Conservation (phyloP, 2,888 invertebrate genomes). For the Busseola fusca region DNA sequence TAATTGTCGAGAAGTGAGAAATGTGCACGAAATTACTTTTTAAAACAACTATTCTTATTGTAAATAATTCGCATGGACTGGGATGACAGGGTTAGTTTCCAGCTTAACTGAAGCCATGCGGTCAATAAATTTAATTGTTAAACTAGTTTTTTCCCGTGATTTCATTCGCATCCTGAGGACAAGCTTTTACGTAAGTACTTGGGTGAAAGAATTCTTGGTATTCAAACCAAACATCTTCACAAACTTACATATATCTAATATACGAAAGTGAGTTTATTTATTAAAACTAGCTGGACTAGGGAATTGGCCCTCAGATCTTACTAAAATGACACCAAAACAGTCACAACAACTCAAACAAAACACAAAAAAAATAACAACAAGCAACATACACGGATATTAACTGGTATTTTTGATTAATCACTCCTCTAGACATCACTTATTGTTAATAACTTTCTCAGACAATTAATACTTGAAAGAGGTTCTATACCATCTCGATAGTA, state of each 20-base stretch:
- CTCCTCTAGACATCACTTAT: constrained; percentile 33
- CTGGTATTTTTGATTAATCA: constrained; percentile 40
- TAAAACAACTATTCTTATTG: neutral
- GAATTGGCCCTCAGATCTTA: too few species aligned
- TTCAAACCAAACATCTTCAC: neutral
- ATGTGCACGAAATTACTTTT: neutral
- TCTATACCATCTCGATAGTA: constrained; percentile 29
- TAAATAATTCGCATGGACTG: neutral
- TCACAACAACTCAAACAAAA: constrained; percentile 3
- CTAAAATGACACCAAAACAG: neutral
- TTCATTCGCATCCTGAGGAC: neutral
- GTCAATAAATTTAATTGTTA: neutral
- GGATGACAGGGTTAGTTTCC: neutral
- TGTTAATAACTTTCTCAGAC: constrained; percentile 49
- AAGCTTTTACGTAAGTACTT: neutral
- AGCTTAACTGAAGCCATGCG: neutral
- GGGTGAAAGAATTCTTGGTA: neutral
- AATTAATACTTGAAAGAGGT: constrained; percentile 47
- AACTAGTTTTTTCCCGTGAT: neutral
- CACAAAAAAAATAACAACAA: neutral
- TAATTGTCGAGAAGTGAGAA: neutral
- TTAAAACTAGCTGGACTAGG: too few species aligned
- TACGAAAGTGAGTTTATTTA: too few species aligned
- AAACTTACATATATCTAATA: neutral
- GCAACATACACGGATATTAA: neutral